Evolutionary conservation across 2,113 vertebrate species (phyloP), one percentile per base, ranked within the genome.

Genomic region (Acanthisitta chloris): DNA sequence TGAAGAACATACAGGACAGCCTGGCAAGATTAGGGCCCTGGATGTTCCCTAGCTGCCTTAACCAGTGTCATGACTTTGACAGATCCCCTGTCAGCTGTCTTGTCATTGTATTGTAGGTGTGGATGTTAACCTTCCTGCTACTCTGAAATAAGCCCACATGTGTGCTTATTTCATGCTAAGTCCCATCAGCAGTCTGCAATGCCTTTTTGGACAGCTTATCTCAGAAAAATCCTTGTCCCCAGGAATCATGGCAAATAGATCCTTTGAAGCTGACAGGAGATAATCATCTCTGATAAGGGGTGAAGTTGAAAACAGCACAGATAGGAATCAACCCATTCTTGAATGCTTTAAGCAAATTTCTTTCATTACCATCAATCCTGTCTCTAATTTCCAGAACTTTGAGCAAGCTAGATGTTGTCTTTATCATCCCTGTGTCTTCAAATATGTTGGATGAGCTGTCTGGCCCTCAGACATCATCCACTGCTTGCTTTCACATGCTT

Each of bases 221-320:
- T 94, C 11, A 13, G 54, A 62, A 86, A 93, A 66, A 49, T 67
- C 3, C 4, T 65, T 40, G 42, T 33, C 21, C 49, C 34, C 6
- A 1, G 78, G 28, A 93, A n/a, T 42, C 26, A 24, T 64, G 31
- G 36, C 19, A 84, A 94, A 95, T 78, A 24, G 7, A 86, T 42
- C 14, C 79, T 95, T 94, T 94, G 90, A 96, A 92, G 71, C 12
- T 61, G 43, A 70, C 26, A 67, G 49, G 78, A 83, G 80, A 90
- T 90, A 83, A 59, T 86, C 1, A 62, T 86, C 42, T 93, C 7
- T 0, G 21, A 54, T 74, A 73, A 67, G n/a, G 43, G 17, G 19
- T 57, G 46, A 94, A 73, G 73, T 81, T 81, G 42, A 74, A 96
- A 96, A 54, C 33, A 71, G 18, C 17, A 78, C 24, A 83, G 71